Evolutionary conservation across 37 sponge, comb jelly and placozoan species (phyloP), one percentile per base, ranked within the genome.

Genomic region (Crambe crambe): DNA sequence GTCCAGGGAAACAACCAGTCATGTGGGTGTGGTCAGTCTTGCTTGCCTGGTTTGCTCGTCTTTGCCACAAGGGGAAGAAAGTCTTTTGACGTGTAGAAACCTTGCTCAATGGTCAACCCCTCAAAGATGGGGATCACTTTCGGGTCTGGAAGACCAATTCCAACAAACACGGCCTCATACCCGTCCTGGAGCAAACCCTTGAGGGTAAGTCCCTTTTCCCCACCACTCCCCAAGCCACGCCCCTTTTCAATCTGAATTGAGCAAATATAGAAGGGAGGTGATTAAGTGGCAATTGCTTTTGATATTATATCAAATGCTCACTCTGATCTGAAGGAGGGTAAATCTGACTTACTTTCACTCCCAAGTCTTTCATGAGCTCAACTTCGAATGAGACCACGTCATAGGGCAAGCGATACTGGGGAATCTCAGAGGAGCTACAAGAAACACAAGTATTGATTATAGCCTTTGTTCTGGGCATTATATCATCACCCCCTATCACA

Each of bases 381-480:
- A 97, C 85, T 89, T 97, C 97, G 86, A 91, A 97, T 15, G 97
- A 93, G 42, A 97, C 97, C 27, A 91, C 95, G 31, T 97, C 95
- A 76, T 91, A 94, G 25, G 97, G 97, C 1, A 97, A 78, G 0
- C 97, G 86, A 58, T 81, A 97, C 85, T 97, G 95, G 22, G 97
- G 97, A 71, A 97, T 97, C 80, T 97, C 97, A 44, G 97, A 97
- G 18, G 95, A 91, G 78, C 97, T 93, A 70, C 8, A 74, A 36
- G 23, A 54, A 73, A 5, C 22, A 22, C 73, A 63, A 37, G 10
- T 2, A 65, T 8, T 58, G 59, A 12, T 26, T n/a, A n/a, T n/a
- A n/a, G n/a, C n/a, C n/a, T n/a, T n/a, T n/a, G n/a, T n/a, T n/a
- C n/a, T n/a, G n/a, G n/a, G n/a, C n/a, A 54, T 20, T 54, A 18